These are phyloP conservation scores for Felis chaus DNA, from an alignment of 2,113 vertebrate species.

Conservation along the genomic window DNA sequence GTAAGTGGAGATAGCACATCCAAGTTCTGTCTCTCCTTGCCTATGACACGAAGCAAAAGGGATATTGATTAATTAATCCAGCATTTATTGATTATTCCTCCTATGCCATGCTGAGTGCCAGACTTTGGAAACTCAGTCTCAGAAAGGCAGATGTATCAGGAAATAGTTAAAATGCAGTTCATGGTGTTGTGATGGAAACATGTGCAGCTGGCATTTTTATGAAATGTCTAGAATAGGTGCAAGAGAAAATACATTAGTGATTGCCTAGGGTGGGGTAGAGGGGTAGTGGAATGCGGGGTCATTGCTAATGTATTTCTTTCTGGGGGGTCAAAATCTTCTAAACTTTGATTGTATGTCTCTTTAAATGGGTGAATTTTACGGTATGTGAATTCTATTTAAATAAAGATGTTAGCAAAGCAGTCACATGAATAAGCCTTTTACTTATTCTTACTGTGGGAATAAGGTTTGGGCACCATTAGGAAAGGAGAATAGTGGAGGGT, in stretches of 20 bases:
- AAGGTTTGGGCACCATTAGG: too few relatives aligned
- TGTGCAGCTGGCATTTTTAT: rapidly evolving
- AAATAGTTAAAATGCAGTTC: neutral
- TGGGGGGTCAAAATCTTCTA: neutral
- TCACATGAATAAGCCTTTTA: neutral
- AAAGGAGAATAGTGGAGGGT: neutral
- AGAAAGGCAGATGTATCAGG: neutral
- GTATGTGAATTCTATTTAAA: neutral
- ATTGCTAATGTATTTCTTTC: neutral
- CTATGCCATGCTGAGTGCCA: neutral
- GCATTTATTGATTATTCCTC: neutral
- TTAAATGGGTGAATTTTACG: neutral
- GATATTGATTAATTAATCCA: neutral
- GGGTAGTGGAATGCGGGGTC: rapidly evolving
- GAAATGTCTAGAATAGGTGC: neutral
- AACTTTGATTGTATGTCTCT: rapidly evolving
- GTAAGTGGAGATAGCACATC: neutral
- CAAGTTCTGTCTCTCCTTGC: neutral
- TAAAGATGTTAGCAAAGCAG: neutral
- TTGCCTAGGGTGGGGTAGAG: rapidly evolving
- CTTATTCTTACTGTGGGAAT: too few relatives aligned
- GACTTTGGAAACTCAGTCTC: neutral
- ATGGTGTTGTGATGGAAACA: neutral
- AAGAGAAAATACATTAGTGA: neutral
- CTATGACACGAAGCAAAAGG: neutral